phyloP scores from a whole-genome alignment of 2,797 vertebrate species.

The Schizothorax lantsangensis region DNA sequence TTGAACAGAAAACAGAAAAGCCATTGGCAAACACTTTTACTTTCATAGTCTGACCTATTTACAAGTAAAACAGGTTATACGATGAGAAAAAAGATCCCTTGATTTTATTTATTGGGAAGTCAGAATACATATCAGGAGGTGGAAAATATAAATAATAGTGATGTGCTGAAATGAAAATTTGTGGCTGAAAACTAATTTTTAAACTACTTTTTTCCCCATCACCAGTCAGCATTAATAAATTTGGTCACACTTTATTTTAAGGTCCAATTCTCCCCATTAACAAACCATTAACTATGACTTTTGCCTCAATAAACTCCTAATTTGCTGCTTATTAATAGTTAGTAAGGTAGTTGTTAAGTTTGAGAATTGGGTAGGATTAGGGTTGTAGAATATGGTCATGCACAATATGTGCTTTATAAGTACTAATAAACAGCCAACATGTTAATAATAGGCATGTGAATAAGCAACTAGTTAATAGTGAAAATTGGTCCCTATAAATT shows the following conservation, averaged over 20 bases:
- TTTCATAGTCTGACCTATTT: conserved; percentile 25
- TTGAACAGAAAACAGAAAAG: neutral
- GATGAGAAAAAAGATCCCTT: neutral
- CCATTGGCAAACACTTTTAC: neutral
- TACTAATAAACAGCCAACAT: neutral
- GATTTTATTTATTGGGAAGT: neutral
- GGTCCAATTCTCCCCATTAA: too few species aligned
- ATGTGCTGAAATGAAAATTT: neutral
- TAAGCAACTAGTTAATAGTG: too few species aligned
- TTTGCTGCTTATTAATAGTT: neutral
- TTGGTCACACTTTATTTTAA: neutral
- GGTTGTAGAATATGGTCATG: neutral
- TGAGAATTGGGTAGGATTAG: neutral
- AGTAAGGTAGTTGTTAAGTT: neutral
- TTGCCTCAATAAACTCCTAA: neutral
- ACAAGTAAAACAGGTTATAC: neutral
- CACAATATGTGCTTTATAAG: neutral
- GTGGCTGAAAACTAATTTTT: neutral
- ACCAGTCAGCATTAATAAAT: neutral
- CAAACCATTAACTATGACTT: neutral
- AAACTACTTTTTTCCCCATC: neutral
- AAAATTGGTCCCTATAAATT: neutral
- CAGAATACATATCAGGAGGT: neutral
- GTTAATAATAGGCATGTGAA: too few species aligned
- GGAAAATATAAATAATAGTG: neutral